Conservation (phyloP, 2,888 invertebrate species). For the Tenthredo scrophulariae region DNA sequence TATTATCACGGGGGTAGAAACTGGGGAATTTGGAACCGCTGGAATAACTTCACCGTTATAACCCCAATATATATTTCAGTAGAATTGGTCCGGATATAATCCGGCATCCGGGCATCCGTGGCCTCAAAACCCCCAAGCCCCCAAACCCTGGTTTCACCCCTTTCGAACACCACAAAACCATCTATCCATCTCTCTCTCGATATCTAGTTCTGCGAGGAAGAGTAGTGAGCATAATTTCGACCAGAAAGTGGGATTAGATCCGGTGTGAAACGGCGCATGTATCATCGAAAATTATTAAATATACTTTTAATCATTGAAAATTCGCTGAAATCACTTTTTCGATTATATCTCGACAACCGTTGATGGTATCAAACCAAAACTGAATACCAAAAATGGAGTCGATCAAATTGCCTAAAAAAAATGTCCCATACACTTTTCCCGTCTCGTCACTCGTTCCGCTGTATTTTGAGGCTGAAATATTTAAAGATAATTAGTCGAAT, state of each 20-base stretch:
- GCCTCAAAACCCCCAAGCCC: slow-evolving; percentile 8
- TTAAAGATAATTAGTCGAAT: neutral
- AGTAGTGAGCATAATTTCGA: neutral
- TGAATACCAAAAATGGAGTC: neutral
- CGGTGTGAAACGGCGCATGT: neutral
- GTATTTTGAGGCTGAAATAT: neutral
- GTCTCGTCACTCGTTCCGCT: neutral
- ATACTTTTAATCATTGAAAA: neutral
- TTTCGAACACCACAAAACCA: neutral
- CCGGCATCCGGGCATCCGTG: slow-evolving; percentile 48
- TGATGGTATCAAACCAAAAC: neutral
- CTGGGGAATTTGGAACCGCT: slow-evolving; percentile 35
- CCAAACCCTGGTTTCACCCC: neutral
- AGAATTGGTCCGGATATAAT: slow-evolving; percentile 67
- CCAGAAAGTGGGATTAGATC: neutral
- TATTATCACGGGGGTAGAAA: slow-evolving; percentile 2
- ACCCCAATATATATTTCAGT: slow-evolving; percentile 61
- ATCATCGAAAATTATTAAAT: neutral
- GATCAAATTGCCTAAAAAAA: neutral
- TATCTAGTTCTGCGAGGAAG: neutral
- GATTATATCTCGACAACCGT: neutral
- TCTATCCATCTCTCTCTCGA: neutral
- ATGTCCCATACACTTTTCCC: neutral
- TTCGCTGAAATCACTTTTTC: neutral
- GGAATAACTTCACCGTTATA: slow-evolving; percentile 41